Evolutionary conservation across 2,888 invertebrate genomes (phyloP), one percentile per base, ranked within the genome.

Genomic region (Volucella inanis): DNA sequence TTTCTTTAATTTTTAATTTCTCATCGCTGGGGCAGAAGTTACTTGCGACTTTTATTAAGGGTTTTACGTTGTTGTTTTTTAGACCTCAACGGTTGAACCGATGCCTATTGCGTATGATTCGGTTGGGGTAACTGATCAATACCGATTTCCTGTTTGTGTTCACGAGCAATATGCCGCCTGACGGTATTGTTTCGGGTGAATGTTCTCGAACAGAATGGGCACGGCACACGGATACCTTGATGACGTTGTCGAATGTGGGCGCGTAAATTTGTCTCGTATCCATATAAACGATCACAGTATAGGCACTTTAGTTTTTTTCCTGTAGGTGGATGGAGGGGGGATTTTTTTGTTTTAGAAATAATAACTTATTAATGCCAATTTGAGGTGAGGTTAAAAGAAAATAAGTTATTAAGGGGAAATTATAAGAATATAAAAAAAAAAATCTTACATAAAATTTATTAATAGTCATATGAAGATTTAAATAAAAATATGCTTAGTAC

Each of bases 151-250:
- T 95, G 95, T 93, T 97, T 97, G 90, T 97, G 97, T 93, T 97
- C 97, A 88, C 97, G 95, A 43, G 97, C 97, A 91, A 97, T 97
- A 92, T 97, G 97, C 87, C 97, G 94, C 87, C 97, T 94, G 90
- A 97, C 97, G 41, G 97, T 97, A 93, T 97, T 97, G 94, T 97
- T 97, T 90, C 97, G 95, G 88, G 97, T 97, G 93, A 97, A 97
- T 57, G 97, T 97, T 89, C 97, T 95, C 90, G 96, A 94, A 93
- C 97, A 97, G 92, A 96, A 97, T 81, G 97, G 97, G 92, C 97
- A 97, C 74, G 97, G 97, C 91, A 97, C 97, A 71, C 97, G 94
- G 90, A 97, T 97, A 89, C 97, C 97, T 93, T 97, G 97, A 93
- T 97, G 97, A 91, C 97, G 95, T 92, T 97, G 97, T 74, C 97